Evolutionary conservation across 2,888 invertebrate genomes (phyloP).

Genomic region (Dioctria linearis): DNA sequence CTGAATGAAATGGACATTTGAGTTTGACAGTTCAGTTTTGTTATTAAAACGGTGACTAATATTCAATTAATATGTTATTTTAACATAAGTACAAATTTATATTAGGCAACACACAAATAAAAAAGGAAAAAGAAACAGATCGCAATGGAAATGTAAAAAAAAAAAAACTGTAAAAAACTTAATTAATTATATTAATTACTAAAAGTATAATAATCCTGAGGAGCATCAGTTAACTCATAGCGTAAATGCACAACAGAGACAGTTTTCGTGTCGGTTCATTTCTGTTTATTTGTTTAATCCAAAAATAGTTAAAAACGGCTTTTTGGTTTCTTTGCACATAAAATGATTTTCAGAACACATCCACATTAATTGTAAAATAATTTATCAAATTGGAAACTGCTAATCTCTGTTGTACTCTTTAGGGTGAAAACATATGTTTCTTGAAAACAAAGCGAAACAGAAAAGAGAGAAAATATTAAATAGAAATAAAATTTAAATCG

Average conservation of each 20-base stretch:
- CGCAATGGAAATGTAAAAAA: constrained; percentile 37
- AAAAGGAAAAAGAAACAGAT: constrained; percentile 40
- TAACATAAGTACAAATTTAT: constrained; percentile 52
- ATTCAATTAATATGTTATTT: constrained; percentile 34
- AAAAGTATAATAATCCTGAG: constrained; percentile 9
- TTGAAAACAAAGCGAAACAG: constrained; percentile 22
- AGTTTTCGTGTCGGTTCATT: no score
- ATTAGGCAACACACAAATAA: constrained; percentile 48
- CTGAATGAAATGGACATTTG: constrained; percentile 45
- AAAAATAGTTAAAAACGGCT: no score
- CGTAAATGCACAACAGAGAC: no score
- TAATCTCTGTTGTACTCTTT: no score
- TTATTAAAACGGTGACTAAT: not conserved
- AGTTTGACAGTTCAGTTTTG: constrained; percentile 5
- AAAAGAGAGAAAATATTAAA: constrained; percentile 14
- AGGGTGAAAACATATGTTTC: constrained; percentile 14
- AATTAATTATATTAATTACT: constrained; percentile 27
- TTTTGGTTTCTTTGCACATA: no score
- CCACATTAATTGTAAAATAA: no score
- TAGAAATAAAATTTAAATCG: constrained; percentile 28
- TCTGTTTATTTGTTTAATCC: no score
- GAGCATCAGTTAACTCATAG: no score
- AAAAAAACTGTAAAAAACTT: constrained; percentile 12
- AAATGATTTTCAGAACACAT: no score
- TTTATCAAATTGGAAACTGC: no score